A percentile compares a stretch with the other conserved stretches of the same genome.
phyloP scores from a whole-genome alignment of 1,140 invertebrate species.

The Drosophila pallidifrons region DNA sequence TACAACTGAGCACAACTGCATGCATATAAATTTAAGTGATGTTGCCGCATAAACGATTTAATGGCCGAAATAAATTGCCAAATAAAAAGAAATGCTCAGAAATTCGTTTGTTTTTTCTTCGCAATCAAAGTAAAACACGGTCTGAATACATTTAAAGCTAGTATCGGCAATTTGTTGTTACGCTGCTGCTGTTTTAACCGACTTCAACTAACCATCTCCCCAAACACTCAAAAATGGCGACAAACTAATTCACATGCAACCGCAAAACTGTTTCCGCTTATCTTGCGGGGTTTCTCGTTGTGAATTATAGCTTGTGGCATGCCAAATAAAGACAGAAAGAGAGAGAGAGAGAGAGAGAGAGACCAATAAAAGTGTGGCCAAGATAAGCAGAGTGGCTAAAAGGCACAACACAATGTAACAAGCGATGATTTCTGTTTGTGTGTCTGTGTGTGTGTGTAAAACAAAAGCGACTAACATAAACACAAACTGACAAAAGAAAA shows the following conservation, averaged over 20 bases:
- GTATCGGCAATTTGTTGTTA: slow-evolving; percentile 17
- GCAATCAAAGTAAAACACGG: no score
- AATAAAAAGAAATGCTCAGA: slow-evolving; percentile 1
- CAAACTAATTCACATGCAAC: slow-evolving; percentile 73
- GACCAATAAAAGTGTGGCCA: slow-evolving; percentile 76
- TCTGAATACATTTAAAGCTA: slow-evolving; percentile 26
- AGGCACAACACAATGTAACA: slow-evolving; percentile 13
- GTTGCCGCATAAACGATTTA: slow-evolving; percentile 69
- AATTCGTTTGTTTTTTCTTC: no score
- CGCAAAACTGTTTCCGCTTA: slow-evolving; percentile 62
- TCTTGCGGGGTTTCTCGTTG: slow-evolving; percentile 49
- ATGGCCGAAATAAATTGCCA: slow-evolving; percentile 61
- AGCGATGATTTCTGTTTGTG: slow-evolving; percentile 15
- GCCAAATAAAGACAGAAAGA: slow-evolving; percentile 57
- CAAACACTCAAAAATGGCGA: slow-evolving; percentile 34
- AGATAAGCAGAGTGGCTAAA: slow-evolving; percentile 73
- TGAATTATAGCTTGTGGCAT: slow-evolving; percentile 68
- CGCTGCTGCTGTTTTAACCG: not conserved
- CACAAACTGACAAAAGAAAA: slow-evolving; percentile 17
- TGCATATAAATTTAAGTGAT: slow-evolving; percentile 54
- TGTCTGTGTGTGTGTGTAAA: not conserved
- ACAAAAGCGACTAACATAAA: slow-evolving; percentile 39
- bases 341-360: slow-evolving; percentile 24
- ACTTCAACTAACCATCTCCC: not conserved
- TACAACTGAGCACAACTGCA: slow-evolving; percentile 11